Conservation (phyloP, 2,888 invertebrate genomes). For the Sturmia bella region DNA sequence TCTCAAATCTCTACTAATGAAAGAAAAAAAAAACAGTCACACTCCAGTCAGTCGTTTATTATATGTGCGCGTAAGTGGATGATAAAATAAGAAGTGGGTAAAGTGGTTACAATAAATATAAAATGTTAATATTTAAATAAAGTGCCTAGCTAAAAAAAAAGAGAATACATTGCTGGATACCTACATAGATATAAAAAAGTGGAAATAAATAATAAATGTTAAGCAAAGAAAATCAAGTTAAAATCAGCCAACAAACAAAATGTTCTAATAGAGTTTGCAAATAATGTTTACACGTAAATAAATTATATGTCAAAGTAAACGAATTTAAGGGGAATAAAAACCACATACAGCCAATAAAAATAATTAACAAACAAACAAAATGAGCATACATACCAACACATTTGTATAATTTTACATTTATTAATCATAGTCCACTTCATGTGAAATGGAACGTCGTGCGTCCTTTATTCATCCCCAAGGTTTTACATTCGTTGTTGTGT, state of each 20-base stretch:
- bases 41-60: conserved; percentile 67
- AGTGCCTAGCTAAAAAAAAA: background rate
- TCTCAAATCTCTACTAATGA: conserved; percentile 59
- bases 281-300: background rate
- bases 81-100: conserved; percentile 47
- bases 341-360: background rate
- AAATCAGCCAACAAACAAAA: conserved; percentile 17
- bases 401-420: conserved; percentile 21
- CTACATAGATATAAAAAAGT: conserved; percentile 37
- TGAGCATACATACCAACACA: too few relatives aligned
- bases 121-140: conserved; percentile 15
- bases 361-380: conserved; percentile 34
- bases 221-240: conserved; percentile 35
- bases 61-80: conserved; percentile 65
- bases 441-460: conserved; percentile 56
- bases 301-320: background rate
- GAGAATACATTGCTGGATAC: background rate
- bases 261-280: conserved; percentile 41
- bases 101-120: conserved; percentile 47
- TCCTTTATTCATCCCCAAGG: conserved; percentile 67
- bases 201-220: conserved; percentile 57
- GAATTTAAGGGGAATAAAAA: background rate
- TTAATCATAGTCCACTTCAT: conserved; percentile 60
- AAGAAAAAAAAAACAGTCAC: conserved; percentile 46
- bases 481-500: conserved; percentile 38